Conservation (phyloP, 2,797 vertebrate species). For the Podarcis lilfordi region DNA sequence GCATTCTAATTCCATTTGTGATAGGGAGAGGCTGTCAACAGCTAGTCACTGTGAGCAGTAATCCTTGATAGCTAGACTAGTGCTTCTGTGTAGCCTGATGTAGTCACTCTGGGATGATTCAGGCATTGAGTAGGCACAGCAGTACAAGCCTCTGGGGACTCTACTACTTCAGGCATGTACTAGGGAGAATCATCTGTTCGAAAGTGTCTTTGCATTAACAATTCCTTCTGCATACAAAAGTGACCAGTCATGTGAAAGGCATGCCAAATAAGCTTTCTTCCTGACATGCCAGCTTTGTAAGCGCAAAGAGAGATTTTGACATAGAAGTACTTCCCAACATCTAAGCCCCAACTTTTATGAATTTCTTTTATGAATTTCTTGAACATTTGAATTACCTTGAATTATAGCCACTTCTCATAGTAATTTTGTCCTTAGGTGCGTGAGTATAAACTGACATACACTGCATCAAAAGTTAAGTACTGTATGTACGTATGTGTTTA, state of each 20-base stretch:
- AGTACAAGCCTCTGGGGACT: not conserved
- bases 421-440: not conserved
- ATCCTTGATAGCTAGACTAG: not conserved
- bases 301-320: not conserved
- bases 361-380: not conserved
- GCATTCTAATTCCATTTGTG: not conserved
- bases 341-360: not conserved
- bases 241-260: not conserved
- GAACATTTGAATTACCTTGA: not conserved
- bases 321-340: too few species aligned
- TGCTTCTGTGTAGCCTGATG: not conserved
- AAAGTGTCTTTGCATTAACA: not conserved
- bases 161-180: not conserved
- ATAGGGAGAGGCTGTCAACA: not conserved
- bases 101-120: not conserved
- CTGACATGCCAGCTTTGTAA: not conserved
- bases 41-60: not conserved
- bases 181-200: not conserved
- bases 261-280: not conserved
- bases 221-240: not conserved
- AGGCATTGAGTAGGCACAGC: not conserved
- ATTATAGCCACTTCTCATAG: not conserved
- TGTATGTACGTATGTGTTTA: too few species aligned
- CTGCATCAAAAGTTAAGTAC: not conserved
- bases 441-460: not conserved